Conservation (phyloP, 2,797 vertebrate species). For the Tiaroga cobitis region DNA sequence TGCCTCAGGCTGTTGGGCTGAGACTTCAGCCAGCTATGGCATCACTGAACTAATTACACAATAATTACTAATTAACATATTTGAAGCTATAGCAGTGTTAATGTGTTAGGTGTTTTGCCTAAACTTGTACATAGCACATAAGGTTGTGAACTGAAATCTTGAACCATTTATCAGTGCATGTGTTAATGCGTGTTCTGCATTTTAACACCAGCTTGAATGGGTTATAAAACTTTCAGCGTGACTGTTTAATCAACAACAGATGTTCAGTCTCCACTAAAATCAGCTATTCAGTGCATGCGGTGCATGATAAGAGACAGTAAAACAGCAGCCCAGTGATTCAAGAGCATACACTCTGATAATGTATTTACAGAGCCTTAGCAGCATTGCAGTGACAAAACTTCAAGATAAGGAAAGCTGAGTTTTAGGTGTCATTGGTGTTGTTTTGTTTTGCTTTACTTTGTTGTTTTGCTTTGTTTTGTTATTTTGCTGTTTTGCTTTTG, state of each 20-base stretch:
- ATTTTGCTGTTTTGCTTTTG: background rate
- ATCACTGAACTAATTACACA: background rate
- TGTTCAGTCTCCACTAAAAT: constrained; percentile 14
- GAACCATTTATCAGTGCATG: constrained; percentile 9
- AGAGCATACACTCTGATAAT: constrained; percentile 10
- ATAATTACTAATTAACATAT: constrained; percentile 10
- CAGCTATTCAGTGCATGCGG: constrained; percentile 16
- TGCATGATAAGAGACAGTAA: constrained; percentile 10
- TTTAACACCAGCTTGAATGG: background rate
- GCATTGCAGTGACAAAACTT: background rate
- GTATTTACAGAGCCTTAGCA: background rate
- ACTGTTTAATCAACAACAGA: constrained; percentile 41
- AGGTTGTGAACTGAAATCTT: constrained; percentile 18
- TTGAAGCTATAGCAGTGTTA: background rate
- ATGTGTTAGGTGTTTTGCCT: background rate
- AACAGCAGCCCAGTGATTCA: background rate
- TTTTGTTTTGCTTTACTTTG: background rate
- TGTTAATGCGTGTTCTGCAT: constrained; percentile 12
- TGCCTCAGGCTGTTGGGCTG: background rate
- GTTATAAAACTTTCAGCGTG: constrained; percentile 27
- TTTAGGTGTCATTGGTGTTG: background rate
- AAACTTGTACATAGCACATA: background rate
- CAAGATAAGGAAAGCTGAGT: background rate
- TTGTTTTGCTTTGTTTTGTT: background rate
- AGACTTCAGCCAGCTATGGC: background rate